phyloP scores from a whole-genome alignment of 2,113 vertebrate species.

The Himantopus leucocephalus region DNA sequence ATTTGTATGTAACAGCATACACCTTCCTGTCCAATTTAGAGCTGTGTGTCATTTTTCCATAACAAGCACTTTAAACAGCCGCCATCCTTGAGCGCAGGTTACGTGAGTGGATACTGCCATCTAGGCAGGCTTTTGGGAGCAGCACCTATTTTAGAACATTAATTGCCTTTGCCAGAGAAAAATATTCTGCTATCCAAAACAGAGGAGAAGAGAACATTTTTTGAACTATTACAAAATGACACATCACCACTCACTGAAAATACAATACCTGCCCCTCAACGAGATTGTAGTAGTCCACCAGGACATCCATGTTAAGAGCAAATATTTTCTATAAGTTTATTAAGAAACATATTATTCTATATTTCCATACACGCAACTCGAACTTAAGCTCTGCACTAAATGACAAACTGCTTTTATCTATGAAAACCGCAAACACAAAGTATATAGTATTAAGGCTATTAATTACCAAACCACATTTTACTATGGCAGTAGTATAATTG shows the following conservation, averaged over 20 bases:
- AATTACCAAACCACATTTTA: not conserved
- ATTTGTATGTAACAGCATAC: not conserved
- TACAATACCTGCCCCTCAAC: not conserved
- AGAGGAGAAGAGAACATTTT: not conserved
- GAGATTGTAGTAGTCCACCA: not conserved
- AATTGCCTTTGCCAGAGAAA: not conserved
- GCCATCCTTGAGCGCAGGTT: not conserved
- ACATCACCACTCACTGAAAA: not conserved
- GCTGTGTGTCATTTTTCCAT: not conserved
- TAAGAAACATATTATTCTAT: not conserved
- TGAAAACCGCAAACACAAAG: not conserved
- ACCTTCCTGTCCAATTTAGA: not conserved
- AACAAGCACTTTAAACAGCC: not conserved
- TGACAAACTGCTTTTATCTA: not conserved
- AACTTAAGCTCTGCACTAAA: not conserved
- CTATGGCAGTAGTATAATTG: not conserved
- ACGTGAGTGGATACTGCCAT: conserved; percentile 49
- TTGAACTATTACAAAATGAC: not conserved
- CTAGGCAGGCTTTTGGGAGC: conserved; percentile 47
- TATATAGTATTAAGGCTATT: not conserved
- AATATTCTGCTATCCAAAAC: not conserved
- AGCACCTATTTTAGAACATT: not conserved
- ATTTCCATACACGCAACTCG: not conserved
- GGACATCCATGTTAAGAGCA: not conserved
- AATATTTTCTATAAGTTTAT: not conserved